These are phyloP conservation scores for Leuctra nigra DNA, from an alignment of 2,888 invertebrate species.

Conservation along the genomic window DNA sequence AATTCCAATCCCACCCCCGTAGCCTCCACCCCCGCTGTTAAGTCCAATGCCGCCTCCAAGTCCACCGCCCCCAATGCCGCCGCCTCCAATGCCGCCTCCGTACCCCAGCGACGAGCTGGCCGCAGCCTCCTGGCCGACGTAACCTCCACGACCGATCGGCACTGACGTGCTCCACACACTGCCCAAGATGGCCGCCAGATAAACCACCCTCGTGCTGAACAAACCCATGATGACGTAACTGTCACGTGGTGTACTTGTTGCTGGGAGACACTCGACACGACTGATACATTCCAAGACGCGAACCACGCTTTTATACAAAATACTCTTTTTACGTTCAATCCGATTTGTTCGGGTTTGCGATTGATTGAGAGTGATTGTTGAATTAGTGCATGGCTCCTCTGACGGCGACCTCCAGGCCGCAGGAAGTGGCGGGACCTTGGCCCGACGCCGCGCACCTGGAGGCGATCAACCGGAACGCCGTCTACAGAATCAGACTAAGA, in stretches of 20 bases:
- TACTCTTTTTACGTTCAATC: not conserved
- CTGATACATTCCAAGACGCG: not conserved
- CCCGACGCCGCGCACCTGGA: too few relatives aligned
- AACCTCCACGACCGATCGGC: not conserved
- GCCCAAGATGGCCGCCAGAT: not conserved
- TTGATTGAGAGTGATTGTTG: not conserved
- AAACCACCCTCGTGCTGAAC: not conserved
- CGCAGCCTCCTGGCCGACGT: not conserved
- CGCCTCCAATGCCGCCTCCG: constrained; percentile 3
- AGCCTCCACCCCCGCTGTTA: not conserved
- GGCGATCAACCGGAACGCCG: too few relatives aligned
- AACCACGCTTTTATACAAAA: not conserved
- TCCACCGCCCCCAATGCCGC: not conserved
- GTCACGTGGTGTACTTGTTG: not conserved
- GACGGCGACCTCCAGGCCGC: too few relatives aligned
- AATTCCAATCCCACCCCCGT: not conserved
- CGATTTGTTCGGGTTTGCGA: not conserved
- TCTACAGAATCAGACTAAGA: too few relatives aligned
- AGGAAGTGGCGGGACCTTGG: too few relatives aligned
- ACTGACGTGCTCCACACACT: not conserved
- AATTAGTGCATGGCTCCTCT: not conserved
- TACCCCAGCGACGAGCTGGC: not conserved
- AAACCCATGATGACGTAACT: not conserved
- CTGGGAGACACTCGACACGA: not conserved
- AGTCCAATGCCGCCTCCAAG: not conserved